Percentiles rank a stretch among this genome's conserved stretches.
These are phyloP conservation scores for Synchiropus splendidus DNA, from an alignment of 2,113 vertebrate genomes.

Conservation along the genomic window DNA sequence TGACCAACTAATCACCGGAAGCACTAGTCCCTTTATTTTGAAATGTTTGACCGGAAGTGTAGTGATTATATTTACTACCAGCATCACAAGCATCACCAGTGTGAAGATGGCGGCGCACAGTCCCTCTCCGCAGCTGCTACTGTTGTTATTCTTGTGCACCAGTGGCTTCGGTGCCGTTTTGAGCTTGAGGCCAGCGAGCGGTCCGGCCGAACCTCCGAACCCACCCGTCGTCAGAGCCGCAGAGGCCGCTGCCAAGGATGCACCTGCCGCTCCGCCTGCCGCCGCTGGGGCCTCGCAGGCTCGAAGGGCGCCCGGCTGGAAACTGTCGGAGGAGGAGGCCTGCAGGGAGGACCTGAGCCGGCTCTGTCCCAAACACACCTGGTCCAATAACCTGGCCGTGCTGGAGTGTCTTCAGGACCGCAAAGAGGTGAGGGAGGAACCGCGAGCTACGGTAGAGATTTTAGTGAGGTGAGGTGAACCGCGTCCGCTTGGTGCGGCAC, in stretches of 20 bases:
- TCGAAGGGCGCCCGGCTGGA: slow-evolving; percentile 75
- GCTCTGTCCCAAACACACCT: slow-evolving; percentile 88
- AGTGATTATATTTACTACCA: not conserved
- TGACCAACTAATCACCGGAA: slow-evolving; percentile 32
- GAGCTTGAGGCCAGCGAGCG: slow-evolving; percentile 26
- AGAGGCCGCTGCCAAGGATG: slow-evolving; percentile 36
- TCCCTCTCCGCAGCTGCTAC: slow-evolving; percentile 46
- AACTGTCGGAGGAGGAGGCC: slow-evolving; percentile 87
- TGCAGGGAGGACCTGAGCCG: slow-evolving; percentile 87
- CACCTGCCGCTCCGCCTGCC: slow-evolving; percentile 43
- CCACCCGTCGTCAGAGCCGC: slow-evolving; percentile 15
- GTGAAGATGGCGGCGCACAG: slow-evolving; percentile 70
- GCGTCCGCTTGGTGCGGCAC: slow-evolving; percentile 14
- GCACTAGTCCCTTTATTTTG: slow-evolving; percentile 17
- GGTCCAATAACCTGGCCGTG: slow-evolving; percentile 93
- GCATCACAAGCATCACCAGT: slow-evolving; percentile 17
- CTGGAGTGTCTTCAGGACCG: slow-evolving; percentile 93
- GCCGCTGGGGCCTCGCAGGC: slow-evolving; percentile 61
- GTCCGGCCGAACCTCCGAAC: slow-evolving; percentile 41
- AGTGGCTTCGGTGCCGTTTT: slow-evolving; percentile 23
- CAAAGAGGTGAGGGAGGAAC: slow-evolving; percentile 86
- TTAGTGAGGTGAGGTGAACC: slow-evolving; percentile 13
- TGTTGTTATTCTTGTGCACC: slow-evolving; percentile 35
- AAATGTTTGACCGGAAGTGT: slow-evolving; percentile 23
- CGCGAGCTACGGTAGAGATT: slow-evolving; percentile 2